Percentiles rank a stretch among this genome's conserved stretches.
Conservation (phyloP, 2,888 invertebrate species). For the Leptarthrus brevirostris region DNA sequence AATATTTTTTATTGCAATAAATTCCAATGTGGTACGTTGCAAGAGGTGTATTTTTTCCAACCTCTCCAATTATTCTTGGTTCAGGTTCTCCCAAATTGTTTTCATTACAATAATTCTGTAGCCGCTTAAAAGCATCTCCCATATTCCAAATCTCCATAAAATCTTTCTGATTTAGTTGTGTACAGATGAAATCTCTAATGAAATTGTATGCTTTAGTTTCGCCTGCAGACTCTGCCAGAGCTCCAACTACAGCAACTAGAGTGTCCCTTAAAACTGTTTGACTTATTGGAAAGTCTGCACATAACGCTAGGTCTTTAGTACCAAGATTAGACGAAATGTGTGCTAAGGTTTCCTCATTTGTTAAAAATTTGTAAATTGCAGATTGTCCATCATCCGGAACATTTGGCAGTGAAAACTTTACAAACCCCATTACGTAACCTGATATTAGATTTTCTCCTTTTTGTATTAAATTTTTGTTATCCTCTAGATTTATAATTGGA, state of each 20-base stretch:
- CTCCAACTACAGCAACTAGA: slow-evolving; percentile 85
- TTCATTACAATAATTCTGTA: slow-evolving; percentile 73
- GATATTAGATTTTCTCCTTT: slow-evolving; percentile 77
- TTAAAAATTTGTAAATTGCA: slow-evolving; percentile 75
- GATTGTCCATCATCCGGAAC: slow-evolving; percentile 82
- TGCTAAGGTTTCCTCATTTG: slow-evolving; percentile 75
- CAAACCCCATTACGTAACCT: slow-evolving; percentile 74
- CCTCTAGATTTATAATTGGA: slow-evolving; percentile 70
- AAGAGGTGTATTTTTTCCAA: slow-evolving; percentile 82
- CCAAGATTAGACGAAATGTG: slow-evolving; percentile 82
- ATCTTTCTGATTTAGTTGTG: slow-evolving; percentile 86
- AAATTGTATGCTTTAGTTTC: slow-evolving; percentile 77
- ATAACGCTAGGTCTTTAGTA: slow-evolving; percentile 82
- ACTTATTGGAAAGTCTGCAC: slow-evolving; percentile 75
- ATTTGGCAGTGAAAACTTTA: slow-evolving; percentile 77
- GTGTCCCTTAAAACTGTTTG: slow-evolving; percentile 75
- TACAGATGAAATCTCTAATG: slow-evolving; percentile 87
- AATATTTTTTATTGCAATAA: slow-evolving; percentile 81
- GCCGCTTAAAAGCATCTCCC: slow-evolving; percentile 79
- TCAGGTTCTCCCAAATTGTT: slow-evolving; percentile 74
- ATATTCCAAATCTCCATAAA: slow-evolving; percentile 86
- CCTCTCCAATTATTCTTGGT: slow-evolving; percentile 82
- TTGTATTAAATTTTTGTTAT: slow-evolving; percentile 76
- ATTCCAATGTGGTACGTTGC: slow-evolving; percentile 89
- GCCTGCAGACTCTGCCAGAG: slow-evolving; percentile 76